Percentiles rank a stretch among this genome's conserved stretches.
Evolutionary conservation across 2,888 invertebrate species (phyloP).

Genomic region (Brenthis daphne): DNA sequence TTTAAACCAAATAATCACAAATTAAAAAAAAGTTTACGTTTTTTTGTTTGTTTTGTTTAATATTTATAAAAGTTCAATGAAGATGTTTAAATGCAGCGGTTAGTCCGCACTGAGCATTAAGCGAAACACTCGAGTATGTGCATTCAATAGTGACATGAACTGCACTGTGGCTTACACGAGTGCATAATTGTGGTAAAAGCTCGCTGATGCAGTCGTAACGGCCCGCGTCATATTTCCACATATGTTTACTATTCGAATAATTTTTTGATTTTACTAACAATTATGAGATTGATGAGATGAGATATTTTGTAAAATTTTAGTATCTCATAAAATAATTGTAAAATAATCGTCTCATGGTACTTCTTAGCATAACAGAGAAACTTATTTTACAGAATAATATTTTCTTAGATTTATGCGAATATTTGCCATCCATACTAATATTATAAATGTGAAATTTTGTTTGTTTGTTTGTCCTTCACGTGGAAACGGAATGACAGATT

Average conservation of each 20-base stretch:
- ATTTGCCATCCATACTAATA: too few species aligned
- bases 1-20: too few species aligned
- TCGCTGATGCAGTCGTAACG: slow-evolving; percentile 51
- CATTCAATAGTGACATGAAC: slow-evolving; percentile 51
- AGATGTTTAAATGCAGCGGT: neutral
- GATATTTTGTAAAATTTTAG: neutral
- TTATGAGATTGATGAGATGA: neutral
- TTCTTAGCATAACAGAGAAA: too few species aligned
- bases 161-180: slow-evolving; percentile 57
- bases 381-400: too few species aligned
- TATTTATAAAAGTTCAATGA: neutral
- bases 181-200: slow-evolving; percentile 54
- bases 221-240: slow-evolving; percentile 50
- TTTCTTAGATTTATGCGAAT: too few species aligned
- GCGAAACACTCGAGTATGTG: slow-evolving; percentile 9
- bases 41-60: too few species aligned
- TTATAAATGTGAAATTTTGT: too few species aligned
- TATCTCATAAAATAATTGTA: too few species aligned
- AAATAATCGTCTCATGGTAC: too few species aligned
- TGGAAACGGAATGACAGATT: too few species aligned
- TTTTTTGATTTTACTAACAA: neutral
- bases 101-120: slow-evolving; percentile 6
- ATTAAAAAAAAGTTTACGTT: too few species aligned
- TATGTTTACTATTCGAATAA: slow-evolving; percentile 11
- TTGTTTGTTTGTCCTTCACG: too few species aligned